Percentiles rank a stretch among this genome's conserved stretches.
Evolutionary conservation across 2,797 vertebrate species (phyloP).

Genomic region (Tolypeutes matacus): DNA sequence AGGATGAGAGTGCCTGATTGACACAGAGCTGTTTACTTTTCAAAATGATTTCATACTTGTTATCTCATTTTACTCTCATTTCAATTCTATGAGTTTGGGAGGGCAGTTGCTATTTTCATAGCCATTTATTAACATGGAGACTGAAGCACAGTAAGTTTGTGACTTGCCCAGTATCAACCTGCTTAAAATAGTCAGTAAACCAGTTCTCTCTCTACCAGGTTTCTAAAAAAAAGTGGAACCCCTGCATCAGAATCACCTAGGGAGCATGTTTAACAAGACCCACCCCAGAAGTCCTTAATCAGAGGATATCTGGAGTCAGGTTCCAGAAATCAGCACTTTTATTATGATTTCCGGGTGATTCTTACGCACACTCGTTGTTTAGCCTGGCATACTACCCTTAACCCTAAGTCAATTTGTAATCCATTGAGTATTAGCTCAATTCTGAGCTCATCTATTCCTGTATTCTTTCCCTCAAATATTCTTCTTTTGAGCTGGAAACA

Average conservation of each 20-base stretch:
- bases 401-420: background rate
- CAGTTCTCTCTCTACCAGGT: background rate
- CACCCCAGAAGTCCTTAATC: constrained; percentile 16
- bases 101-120: background rate
- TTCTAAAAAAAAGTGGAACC: constrained; percentile 43
- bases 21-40: background rate
- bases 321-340: constrained; percentile 23
- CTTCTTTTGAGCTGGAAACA: constrained; percentile 46
- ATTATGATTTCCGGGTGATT: constrained; percentile 47
- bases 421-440: background rate
- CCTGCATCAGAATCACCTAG: background rate
- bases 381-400: background rate
- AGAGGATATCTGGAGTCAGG: background rate
- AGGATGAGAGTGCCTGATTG: background rate
- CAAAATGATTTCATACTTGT: background rate
- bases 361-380: background rate
- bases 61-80: constrained; percentile 21
- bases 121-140: background rate
- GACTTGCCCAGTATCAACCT: background rate
- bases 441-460: background rate
- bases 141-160: background rate
- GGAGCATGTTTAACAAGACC: background rate
- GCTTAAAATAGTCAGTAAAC: background rate
- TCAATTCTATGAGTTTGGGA: background rate
- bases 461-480: constrained; percentile 16